A percentile compares a stretch with the other conserved stretches of the same genome.
Evolutionary conservation across 2,797 vertebrate species (phyloP).

Genomic region (Gallinago solitaria): DNA sequence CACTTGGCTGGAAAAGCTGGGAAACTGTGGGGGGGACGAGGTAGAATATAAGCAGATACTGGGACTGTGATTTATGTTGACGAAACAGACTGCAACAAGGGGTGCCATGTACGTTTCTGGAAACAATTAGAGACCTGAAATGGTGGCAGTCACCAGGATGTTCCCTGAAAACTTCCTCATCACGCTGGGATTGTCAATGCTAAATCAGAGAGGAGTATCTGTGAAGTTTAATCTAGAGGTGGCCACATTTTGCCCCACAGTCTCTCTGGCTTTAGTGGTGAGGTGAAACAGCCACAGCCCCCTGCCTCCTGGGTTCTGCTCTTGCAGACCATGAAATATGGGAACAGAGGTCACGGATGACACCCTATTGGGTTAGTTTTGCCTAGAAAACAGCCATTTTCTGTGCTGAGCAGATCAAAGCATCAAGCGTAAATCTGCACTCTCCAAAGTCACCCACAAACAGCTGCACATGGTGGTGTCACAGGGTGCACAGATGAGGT

Average conservation of each 20-base stretch:
- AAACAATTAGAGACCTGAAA: accelerated
- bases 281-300: neutral
- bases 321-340: neutral
- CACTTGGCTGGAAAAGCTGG: neutral
- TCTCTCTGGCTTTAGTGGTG: neutral
- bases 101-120: neutral
- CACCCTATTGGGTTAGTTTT: neutral
- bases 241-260: neutral
- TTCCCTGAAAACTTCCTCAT: neutral
- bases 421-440: neutral
- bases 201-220: neutral
- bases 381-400: neutral
- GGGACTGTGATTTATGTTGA: neutral
- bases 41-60: neutral
- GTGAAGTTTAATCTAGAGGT: neutral
- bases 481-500: accelerated
- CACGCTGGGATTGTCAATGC: neutral
- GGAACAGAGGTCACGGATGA: neutral
- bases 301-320: neutral
- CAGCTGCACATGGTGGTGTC: neutral
- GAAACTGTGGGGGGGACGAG: neutral
- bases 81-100: neutral
- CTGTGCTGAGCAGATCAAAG: neutral
- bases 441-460: neutral
- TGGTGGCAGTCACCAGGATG: neutral